Percentiles rank a stretch among this genome's conserved stretches.
Evolutionary conservation across 2,888 invertebrate genomes (phyloP).

Genomic region (Dynastes maya): DNA sequence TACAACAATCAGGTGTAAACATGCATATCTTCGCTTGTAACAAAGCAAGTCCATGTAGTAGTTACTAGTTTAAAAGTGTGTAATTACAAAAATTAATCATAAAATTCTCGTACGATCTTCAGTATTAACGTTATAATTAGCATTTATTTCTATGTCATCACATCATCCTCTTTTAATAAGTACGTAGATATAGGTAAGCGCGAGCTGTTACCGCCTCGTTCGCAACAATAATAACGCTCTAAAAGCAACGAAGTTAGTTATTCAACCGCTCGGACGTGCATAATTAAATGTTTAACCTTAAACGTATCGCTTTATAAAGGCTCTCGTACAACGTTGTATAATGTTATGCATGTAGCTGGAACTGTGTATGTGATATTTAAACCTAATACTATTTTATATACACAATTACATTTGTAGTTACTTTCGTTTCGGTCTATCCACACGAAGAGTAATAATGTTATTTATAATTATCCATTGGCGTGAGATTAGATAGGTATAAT

Average conservation of each 20-base stretch:
- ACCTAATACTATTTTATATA: neutral
- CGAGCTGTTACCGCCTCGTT: slow-evolving; percentile 1
- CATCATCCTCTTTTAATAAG: slow-evolving; percentile 14
- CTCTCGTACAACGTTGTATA: neutral
- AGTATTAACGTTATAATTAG: neutral
- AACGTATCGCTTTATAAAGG: slow-evolving; percentile 10
- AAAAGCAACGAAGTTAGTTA: slow-evolving; percentile 2
- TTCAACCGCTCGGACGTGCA: slow-evolving; percentile 8
- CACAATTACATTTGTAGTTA: neutral
- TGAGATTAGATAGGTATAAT: neutral
- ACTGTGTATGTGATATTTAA: slow-evolving; percentile 2
- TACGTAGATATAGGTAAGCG: neutral
- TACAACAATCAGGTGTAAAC: no score
- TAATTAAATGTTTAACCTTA: slow-evolving; percentile 26
- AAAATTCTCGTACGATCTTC: no score
- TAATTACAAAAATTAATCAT: no score
- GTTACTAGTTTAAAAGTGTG: no score
- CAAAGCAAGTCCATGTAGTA: no score
- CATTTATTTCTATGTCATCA: slow-evolving; percentile 8
- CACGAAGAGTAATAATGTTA: neutral
- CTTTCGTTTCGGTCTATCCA: neutral
- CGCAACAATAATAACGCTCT: slow-evolving; percentile 15
- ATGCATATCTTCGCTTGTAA: no score
- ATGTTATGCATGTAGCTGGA: neutral
- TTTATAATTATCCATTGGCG: slow-evolving; percentile 3